Percentiles rank a stretch among this genome's conserved stretches.
Evolutionary conservation across 1,140 invertebrate genomes (phyloP).

Genomic region (Procambarus clarkii): DNA sequence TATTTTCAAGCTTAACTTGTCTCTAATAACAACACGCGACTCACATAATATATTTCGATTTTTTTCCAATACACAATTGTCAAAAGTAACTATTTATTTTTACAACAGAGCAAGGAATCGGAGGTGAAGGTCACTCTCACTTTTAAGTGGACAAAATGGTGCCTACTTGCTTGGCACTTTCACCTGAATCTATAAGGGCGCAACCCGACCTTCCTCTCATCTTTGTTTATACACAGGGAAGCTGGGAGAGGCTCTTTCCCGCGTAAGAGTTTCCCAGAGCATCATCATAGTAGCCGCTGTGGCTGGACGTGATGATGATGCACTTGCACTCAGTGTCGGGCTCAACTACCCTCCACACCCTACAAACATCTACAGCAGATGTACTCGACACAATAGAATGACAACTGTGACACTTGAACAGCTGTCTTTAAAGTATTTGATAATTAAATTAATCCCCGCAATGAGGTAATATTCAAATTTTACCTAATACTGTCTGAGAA

Average conservation of each 20-base stretch:
- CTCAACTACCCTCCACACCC: neutral
- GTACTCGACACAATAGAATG: no score
- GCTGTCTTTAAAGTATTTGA: no score
- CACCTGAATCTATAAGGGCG: neutral
- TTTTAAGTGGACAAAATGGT: conserved; percentile 48
- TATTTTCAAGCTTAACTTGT: neutral
- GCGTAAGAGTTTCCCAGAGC: no score
- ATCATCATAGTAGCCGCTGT: no score
- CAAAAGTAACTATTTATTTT: neutral
- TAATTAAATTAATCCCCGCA: no score
- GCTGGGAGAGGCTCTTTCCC: no score
- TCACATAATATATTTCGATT: neutral
- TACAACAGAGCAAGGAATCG: conserved; percentile 20
- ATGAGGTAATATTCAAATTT: no score
- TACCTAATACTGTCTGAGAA: no score
- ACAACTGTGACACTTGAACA: no score
- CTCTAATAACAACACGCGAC: neutral
- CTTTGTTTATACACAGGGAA: neutral
- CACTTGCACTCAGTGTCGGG: neutral
- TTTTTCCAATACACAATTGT: neutral
- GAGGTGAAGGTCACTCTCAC: conserved; percentile 59
- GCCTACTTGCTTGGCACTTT: conserved; percentile 20
- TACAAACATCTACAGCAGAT: neutral
- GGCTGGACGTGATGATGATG: neutral
- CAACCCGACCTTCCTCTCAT: neutral